These are phyloP conservation scores for Charaxes varanes DNA, from an alignment of 1,140 invertebrate genomes.

Conservation along the genomic window DNA sequence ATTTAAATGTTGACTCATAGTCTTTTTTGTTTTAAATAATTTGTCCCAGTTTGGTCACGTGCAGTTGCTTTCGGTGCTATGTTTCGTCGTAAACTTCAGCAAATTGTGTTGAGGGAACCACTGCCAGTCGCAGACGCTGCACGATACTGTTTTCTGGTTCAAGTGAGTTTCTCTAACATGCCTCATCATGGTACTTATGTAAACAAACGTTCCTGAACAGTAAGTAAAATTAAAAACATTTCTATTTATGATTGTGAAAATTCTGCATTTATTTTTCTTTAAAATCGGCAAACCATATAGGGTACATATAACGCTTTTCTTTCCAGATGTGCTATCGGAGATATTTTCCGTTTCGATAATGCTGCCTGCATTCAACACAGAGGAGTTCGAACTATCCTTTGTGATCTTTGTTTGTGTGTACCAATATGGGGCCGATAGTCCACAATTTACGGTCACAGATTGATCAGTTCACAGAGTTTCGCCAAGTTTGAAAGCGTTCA, in stretches of 20 bases:
- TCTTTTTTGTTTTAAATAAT: constrained; percentile 84
- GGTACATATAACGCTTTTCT: constrained; percentile 21
- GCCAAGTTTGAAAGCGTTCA: constrained; percentile 29
- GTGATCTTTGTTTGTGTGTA: constrained; percentile 29
- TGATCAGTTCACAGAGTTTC: constrained; percentile 24
- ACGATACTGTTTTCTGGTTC: constrained; percentile 12
- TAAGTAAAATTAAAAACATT: constrained; percentile 24
- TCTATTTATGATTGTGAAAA: constrained; percentile 31
- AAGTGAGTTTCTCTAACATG: constrained; percentile 17
- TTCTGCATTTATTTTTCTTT: constrained; percentile 24
- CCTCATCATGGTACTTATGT: constrained; percentile 14
- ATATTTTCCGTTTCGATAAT: constrained; percentile 21
- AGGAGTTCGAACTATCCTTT: constrained; percentile 18
- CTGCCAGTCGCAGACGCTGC: constrained; percentile 33
- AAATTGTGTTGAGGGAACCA: constrained; percentile 83
- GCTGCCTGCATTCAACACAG: constrained; percentile 29
- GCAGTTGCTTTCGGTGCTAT: constrained; percentile 84
- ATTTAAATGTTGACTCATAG: constrained; percentile 79
- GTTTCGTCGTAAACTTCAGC: constrained; percentile 80
- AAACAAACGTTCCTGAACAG: constrained; percentile 15
- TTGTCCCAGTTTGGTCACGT: constrained; percentile 84
- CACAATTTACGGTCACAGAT: constrained; percentile 26
- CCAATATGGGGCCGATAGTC: constrained; percentile 24
- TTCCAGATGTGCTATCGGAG: constrained; percentile 25
- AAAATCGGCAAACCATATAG: constrained; percentile 21